Evolutionary conservation across 2,113 vertebrate species (phyloP), one percentile per base, ranked within the genome.

Genomic region (Microtus richardsoni): DNA sequence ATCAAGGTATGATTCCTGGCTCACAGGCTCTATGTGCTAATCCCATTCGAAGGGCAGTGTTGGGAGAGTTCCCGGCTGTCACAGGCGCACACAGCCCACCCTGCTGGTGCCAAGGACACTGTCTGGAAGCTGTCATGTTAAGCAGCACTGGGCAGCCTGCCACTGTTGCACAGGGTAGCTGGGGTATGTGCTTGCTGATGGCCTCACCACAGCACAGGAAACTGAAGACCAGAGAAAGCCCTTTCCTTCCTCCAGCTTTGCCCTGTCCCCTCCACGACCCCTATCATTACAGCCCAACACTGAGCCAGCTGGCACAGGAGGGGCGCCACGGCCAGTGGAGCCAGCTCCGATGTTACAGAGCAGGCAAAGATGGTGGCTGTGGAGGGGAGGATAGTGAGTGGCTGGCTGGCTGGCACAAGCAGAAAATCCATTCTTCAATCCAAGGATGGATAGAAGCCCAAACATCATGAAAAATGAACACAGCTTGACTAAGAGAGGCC

Each of bases 81-180:
- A 36, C 28, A 36, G 86, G 33, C 44, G 19, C n/a, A 2, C 5
- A 14, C 41, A 11, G 6, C 49, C 11, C 10, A 0, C 14, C 49
- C 21, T 33, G 4, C 36, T 12, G 21, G 52, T 11, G 7, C 49
- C 0, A 0, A 26, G 16, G 75, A 66, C 14, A 6, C 7, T 26
- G 52, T 9, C 62, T 41, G 7, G 39, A 90, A 21, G 75, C 66
- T 5, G 17, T 7, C 33, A 3, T 9, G 2, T 2, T 28, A 41
- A 80, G 33, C 12, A 21, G 6, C 47, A 1, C 7, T 36, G 58
- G 74, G 54, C 11, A 54, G 75, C 60, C 84, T 19, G 58, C 39
- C 0, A 0, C 14, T 7, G 22, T 47, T 22, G 1, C n/a, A 5
- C 21, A 26, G 26, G 0, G 0, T 62, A 36, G 10, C 79, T 10